Conservation (phyloP, 2,797 vertebrate genomes). For the Setipinna tenuifilis region DNA sequence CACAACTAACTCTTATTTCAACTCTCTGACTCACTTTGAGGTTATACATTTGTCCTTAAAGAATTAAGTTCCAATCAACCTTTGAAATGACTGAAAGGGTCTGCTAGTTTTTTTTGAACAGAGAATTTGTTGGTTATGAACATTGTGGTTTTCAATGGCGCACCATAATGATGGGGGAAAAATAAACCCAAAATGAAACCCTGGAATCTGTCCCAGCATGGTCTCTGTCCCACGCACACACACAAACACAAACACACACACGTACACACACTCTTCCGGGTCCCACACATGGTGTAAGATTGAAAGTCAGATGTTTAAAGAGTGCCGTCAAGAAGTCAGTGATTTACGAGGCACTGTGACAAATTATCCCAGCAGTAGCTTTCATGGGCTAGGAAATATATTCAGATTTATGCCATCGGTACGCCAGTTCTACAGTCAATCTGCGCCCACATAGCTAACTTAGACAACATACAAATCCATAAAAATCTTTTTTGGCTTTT, state of each 20-base stretch:
- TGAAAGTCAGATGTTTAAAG: background rate
- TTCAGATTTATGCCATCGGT: conserved; percentile 6
- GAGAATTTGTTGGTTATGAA: background rate
- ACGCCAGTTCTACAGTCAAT: background rate
- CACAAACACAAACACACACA: background rate
- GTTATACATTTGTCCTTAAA: background rate
- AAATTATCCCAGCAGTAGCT: background rate
- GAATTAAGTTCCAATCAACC: background rate
- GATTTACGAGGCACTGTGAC: background rate
- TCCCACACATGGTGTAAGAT: background rate
- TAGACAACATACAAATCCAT: background rate
- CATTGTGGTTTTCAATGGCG: background rate
- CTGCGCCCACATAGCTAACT: background rate
- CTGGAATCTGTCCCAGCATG: background rate
- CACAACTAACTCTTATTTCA: background rate
- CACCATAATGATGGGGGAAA: background rate
- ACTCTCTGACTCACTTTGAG: background rate
- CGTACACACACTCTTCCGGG: background rate
- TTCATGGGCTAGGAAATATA: background rate
- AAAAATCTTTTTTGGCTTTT: background rate
- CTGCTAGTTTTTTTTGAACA: background rate
- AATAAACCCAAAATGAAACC: background rate
- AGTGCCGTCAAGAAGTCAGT: background rate
- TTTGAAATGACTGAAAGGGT: background rate
- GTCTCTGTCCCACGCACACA: background rate